A percentile compares a stretch with the other conserved stretches of the same genome.
Conservation (phyloP, 2,797 vertebrate genomes). For the Nothura maculosa region DNA sequence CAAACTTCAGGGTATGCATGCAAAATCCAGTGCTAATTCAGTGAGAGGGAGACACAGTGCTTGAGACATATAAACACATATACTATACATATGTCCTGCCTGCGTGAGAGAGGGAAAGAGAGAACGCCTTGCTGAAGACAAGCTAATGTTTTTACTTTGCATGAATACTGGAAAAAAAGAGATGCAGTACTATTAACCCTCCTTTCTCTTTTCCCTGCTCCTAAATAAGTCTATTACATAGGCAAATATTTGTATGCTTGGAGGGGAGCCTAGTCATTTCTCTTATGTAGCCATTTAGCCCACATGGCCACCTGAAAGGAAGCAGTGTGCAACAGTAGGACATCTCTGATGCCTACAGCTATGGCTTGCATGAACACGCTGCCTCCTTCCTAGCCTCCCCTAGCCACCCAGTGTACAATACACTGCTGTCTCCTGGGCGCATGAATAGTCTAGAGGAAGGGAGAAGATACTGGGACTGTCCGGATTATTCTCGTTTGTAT, state of each 20-base stretch:
- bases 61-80: background rate
- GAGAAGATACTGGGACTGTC: background rate
- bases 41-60: background rate
- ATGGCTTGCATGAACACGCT: background rate
- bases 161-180: background rate
- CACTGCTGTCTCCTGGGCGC: background rate
- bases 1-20: background rate
- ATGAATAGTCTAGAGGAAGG: background rate
- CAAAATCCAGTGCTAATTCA: background rate
- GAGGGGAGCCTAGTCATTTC: background rate
- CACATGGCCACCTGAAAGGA: background rate
- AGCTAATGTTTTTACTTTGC: background rate
- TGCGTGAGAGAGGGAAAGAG: background rate
- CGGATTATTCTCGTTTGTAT: constrained; percentile 76
- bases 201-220: background rate
- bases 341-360: background rate
- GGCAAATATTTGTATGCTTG: background rate
- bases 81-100: background rate
- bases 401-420: background rate
- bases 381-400: background rate
- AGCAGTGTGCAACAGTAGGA: background rate
- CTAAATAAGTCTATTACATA: background rate
- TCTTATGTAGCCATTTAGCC: background rate
- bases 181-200: background rate
- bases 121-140: background rate